Percentiles rank a stretch among this genome's conserved stretches.
These are phyloP conservation scores for Syngnathoides biaculeatus DNA, from an alignment of 2,113 vertebrate species.

Conservation along the genomic window DNA sequence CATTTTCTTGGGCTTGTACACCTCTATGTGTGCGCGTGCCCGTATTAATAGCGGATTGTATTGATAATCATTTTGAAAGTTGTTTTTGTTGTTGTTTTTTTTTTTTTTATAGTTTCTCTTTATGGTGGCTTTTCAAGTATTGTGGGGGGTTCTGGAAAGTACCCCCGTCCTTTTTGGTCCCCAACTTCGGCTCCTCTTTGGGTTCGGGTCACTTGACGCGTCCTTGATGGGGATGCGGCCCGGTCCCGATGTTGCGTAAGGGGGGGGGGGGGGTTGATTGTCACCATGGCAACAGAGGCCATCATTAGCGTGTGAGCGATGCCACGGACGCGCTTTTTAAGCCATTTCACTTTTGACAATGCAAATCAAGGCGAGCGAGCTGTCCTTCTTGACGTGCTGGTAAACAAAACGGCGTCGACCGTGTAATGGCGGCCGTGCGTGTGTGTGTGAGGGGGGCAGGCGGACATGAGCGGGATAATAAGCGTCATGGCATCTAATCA, in stretches of 20 bases:
- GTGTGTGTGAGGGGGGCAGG: conserved; percentile 71
- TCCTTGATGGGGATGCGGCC: background rate
- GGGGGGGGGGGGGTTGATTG: background rate
- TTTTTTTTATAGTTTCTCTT: too few relatives aligned
- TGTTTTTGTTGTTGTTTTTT: too few relatives aligned
- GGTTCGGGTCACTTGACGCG: background rate
- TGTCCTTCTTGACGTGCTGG: conserved; percentile 82
- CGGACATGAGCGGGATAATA: conserved; percentile 99
- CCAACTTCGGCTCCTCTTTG: background rate
- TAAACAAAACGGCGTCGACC: conserved; percentile 80
- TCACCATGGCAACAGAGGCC: background rate
- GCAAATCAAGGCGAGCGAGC: background rate
- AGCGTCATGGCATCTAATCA: conserved; percentile 99
- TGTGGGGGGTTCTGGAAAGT: too few relatives aligned
- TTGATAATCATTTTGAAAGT: too few relatives aligned
- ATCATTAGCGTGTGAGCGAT: background rate
- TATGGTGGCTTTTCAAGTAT: too few relatives aligned
- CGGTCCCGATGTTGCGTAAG: background rate
- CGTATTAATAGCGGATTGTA: too few relatives aligned
- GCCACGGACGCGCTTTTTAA: background rate
- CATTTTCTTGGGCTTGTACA: too few relatives aligned
- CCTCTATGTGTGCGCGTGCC: too few relatives aligned
- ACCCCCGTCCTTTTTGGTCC: background rate
- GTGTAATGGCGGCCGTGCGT: conserved; percentile 4
- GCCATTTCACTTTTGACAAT: background rate